A percentile compares a stretch with the other conserved stretches of the same genome.
Conservation (phyloP, 2,888 invertebrate species). For the Malacosoma neustria region DNA sequence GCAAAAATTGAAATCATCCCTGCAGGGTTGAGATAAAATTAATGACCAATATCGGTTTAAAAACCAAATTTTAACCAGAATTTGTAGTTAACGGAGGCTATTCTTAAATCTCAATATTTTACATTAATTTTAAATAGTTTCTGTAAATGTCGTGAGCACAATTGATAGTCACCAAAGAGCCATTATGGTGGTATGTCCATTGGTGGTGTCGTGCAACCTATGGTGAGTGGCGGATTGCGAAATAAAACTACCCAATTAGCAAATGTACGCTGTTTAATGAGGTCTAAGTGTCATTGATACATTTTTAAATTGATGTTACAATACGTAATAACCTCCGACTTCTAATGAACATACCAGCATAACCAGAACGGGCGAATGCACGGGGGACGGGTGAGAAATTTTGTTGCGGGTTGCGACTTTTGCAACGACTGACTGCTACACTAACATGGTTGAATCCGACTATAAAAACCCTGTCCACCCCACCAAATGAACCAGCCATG, state of each 20-base stretch:
- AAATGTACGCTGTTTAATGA: slow-evolving; percentile 66
- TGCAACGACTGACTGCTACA: background rate
- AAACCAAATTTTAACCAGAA: too few relatives aligned
- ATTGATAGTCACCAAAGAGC: slow-evolving; percentile 27
- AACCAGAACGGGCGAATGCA: slow-evolving; percentile 23
- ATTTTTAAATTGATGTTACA: slow-evolving; percentile 34
- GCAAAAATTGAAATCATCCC: too few relatives aligned
- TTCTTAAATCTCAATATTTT: too few relatives aligned
- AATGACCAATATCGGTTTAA: too few relatives aligned
- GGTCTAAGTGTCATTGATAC: slow-evolving; percentile 57
- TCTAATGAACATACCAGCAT: slow-evolving; percentile 68
- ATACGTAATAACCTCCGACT: slow-evolving; percentile 26
- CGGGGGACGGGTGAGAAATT: slow-evolving; percentile 23
- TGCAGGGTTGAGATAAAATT: too few relatives aligned
- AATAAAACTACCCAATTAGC: slow-evolving; percentile 61
- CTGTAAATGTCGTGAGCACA: slow-evolving; percentile 1
- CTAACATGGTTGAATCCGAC: too few relatives aligned
- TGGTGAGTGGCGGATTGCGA: slow-evolving; percentile 29
- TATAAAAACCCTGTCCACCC: too few relatives aligned
- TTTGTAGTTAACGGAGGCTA: too few relatives aligned
- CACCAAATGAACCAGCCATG: too few relatives aligned
- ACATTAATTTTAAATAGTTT: too few relatives aligned
- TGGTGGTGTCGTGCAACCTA: slow-evolving; percentile 22
- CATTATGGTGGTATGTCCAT: slow-evolving; percentile 65
- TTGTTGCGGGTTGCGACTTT: too few relatives aligned